Percentiles rank a stretch among this genome's conserved stretches.
Evolutionary conservation across 2,797 vertebrate species (phyloP).

Genomic region (Sciaenops ocellatus): DNA sequence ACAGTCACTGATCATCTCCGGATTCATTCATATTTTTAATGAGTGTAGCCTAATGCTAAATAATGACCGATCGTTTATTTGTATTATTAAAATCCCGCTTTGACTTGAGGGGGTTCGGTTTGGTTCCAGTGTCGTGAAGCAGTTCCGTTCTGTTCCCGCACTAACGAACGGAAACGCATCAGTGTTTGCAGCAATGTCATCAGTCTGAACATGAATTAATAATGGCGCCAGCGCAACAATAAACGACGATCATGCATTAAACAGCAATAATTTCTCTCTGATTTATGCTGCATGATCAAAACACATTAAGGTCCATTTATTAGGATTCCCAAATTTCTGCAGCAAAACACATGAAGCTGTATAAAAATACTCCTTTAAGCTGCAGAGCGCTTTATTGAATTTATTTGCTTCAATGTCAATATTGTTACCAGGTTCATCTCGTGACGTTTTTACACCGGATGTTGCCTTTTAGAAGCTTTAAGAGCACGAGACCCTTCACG

Average conservation of each 20-base stretch:
- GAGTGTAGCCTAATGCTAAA: slow-evolving; percentile 23
- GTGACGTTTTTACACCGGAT: background rate
- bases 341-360: background rate
- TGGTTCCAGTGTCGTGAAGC: background rate
- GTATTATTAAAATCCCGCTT: slow-evolving; percentile 17
- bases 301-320: slow-evolving; percentile 22
- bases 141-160: background rate
- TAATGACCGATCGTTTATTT: slow-evolving; percentile 29
- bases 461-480: background rate
- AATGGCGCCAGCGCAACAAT: slow-evolving; percentile 44
- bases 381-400: background rate
- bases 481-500: background rate
- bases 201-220: slow-evolving; percentile 65
- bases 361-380: background rate
- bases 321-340: background rate
- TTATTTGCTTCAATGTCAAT: background rate
- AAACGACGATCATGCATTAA: slow-evolving; percentile 17
- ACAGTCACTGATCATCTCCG: slow-evolving; percentile 32
- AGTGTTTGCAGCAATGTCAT: slow-evolving; percentile 34
- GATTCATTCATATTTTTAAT: slow-evolving; percentile 50
- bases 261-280: slow-evolving; percentile 35
- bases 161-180: slow-evolving; percentile 27
- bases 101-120: background rate
- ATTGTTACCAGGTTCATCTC: background rate
- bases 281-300: slow-evolving; percentile 20